Conservation (phyloP, 2,888 invertebrate genomes). For the Scrobipalpa costella region DNA sequence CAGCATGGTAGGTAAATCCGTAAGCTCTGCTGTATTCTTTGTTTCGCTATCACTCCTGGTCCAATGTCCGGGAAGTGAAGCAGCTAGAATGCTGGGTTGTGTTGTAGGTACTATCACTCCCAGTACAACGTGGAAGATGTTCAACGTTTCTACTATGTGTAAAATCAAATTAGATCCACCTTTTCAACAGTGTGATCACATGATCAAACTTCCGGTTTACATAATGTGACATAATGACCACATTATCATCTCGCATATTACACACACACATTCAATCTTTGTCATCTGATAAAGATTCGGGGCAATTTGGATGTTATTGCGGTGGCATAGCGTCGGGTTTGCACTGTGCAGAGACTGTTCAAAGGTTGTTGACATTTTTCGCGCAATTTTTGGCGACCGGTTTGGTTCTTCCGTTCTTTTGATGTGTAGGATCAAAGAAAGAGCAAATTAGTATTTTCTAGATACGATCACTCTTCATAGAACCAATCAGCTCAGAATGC, state of each 20-base stretch:
- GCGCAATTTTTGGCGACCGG: neutral
- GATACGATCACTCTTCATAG: too few species aligned
- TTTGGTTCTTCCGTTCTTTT: too few species aligned
- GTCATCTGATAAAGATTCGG: neutral
- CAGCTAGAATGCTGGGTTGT: too few species aligned
- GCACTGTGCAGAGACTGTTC: neutral
- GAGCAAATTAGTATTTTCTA: too few species aligned
- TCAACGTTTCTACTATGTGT: too few species aligned
- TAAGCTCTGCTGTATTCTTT: too few species aligned
- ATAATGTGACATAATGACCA: slow-evolving; percentile 14
- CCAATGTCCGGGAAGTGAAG: too few species aligned
- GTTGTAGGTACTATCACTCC: too few species aligned
- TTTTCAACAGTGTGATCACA: neutral
- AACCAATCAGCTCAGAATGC: too few species aligned
- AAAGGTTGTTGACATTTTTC: slow-evolving; percentile 4
- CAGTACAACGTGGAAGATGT: too few species aligned
- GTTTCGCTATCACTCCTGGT: too few species aligned
- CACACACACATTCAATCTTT: slow-evolving; percentile 6
- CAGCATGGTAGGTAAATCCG: too few species aligned
- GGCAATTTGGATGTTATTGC: neutral
- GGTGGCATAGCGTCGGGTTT: neutral
- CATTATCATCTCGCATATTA: neutral
- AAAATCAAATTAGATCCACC: neutral
- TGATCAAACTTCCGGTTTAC: slow-evolving; percentile 16
- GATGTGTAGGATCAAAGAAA: neutral